A percentile compares a stretch with the other conserved stretches of the same genome.
These are phyloP conservation scores for Lophochroa leadbeateri DNA, from an alignment of 2,113 vertebrate genomes.

Conservation along the genomic window DNA sequence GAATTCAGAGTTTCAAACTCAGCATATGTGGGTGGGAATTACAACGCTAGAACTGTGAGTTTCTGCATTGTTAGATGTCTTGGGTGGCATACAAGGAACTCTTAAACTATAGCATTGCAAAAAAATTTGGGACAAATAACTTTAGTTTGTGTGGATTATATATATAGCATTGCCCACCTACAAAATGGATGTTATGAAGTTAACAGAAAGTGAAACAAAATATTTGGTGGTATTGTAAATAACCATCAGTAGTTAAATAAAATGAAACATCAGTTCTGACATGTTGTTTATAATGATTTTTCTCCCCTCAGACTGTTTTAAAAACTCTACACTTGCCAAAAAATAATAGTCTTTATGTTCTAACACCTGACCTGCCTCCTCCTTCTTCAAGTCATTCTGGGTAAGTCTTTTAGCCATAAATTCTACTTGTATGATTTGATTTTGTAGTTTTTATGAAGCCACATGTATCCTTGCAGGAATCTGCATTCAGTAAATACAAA, in stretches of 20 bases:
- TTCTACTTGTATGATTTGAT: background rate
- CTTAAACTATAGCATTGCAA: background rate
- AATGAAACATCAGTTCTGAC: background rate
- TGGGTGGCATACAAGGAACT: background rate
- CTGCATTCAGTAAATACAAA: background rate
- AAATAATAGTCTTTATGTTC: constrained; percentile 98
- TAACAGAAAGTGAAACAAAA: background rate
- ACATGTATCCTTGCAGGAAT: background rate
- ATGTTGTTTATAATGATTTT: background rate
- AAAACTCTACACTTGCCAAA: constrained; percentile 97
- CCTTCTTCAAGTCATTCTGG: constrained; percentile 92
- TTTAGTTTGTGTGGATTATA: background rate
- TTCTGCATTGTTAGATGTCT: background rate
- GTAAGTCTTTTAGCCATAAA: constrained; percentile 74
- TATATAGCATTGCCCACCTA: background rate
- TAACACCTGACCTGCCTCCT: constrained; percentile 93
- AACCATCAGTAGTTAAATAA: background rate
- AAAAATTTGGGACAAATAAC: background rate
- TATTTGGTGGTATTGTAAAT: background rate
- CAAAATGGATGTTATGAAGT: background rate
- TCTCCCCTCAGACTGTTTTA: constrained; percentile 85
- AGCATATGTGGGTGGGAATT: constrained; percentile 1
- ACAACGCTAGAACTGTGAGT: background rate
- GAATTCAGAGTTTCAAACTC: background rate
- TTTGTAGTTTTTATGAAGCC: background rate